Conservation (phyloP, 2,888 invertebrate species). For the Parnassius apollo region DNA sequence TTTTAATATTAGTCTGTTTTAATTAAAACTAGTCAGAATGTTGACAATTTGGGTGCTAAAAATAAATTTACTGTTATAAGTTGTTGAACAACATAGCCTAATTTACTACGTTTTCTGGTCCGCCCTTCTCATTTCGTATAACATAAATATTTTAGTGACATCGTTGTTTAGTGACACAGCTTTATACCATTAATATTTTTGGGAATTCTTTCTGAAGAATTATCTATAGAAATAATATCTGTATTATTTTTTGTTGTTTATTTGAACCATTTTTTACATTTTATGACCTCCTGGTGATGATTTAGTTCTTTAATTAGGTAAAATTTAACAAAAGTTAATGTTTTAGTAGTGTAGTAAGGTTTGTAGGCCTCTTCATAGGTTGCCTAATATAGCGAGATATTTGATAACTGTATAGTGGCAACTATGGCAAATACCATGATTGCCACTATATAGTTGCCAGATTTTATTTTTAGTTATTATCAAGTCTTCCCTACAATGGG, state of each 20-base stretch:
- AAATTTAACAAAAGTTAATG: background rate
- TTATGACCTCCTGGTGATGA: background rate
- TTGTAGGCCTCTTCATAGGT: too few relatives aligned
- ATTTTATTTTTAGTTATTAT: too few relatives aligned
- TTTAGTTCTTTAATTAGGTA: background rate
- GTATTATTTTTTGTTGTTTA: background rate
- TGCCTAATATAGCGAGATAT: too few relatives aligned
- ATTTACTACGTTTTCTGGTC: slow-evolving; percentile 4
- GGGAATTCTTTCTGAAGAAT: too few relatives aligned
- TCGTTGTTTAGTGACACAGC: background rate
- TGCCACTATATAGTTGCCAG: too few relatives aligned
- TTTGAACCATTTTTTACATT: background rate
- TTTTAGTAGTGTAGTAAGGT: too few relatives aligned
- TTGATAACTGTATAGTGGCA: too few relatives aligned
- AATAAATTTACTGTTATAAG: slow-evolving; percentile 6
- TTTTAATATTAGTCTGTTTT: too few relatives aligned
- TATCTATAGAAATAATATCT: too few relatives aligned
- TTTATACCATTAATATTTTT: background rate
- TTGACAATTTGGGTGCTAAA: background rate
- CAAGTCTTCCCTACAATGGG: too few relatives aligned
- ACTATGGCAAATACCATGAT: too few relatives aligned
- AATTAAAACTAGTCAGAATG: background rate
- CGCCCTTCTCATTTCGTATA: background rate
- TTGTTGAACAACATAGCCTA: slow-evolving; percentile 3
- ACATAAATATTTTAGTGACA: slow-evolving; percentile 8